Evolutionary conservation across 2,113 vertebrate species (phyloP).

Genomic region (Labeo rohita): DNA sequence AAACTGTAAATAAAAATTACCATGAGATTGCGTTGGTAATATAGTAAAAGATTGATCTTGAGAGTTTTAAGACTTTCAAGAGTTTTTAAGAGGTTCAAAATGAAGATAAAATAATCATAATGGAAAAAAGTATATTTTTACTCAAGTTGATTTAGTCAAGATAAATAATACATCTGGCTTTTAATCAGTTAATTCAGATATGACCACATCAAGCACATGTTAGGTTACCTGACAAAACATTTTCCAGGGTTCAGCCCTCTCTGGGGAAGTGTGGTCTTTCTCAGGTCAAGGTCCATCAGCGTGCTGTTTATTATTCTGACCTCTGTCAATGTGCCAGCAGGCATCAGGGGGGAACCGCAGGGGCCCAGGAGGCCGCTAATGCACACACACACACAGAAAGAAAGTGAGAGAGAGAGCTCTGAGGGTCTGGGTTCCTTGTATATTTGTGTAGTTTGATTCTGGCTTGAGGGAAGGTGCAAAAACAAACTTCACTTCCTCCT

Average conservation of each 20-base stretch:
- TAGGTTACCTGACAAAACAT: not conserved
- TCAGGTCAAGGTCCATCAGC: conserved; percentile 59
- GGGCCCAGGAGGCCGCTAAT: conserved; percentile 53
- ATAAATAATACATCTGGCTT: not conserved
- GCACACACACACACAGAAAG: conserved; percentile 12
- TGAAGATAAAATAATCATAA: not conserved
- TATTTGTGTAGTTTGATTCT: conserved; percentile 41
- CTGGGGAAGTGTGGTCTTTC: conserved; percentile 66
- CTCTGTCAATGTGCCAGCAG: conserved; percentile 68
- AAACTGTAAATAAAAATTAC: too few relatives aligned
- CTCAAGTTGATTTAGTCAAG: not conserved
- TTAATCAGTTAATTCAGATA: not conserved
- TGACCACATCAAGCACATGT: conserved; percentile 10
- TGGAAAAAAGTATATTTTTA: not conserved
- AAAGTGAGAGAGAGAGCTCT: not conserved
- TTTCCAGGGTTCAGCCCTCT: conserved; percentile 33
- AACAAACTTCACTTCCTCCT: conserved; percentile 33
- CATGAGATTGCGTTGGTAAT: too few relatives aligned
- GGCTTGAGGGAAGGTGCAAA: conserved; percentile 35
- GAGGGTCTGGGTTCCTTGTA: conserved; percentile 20
- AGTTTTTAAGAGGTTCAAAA: not conserved
- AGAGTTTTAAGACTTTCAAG: not conserved
- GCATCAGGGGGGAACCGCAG: conserved; percentile 65
- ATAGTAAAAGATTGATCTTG: too few relatives aligned
- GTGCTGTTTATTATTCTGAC: conserved; percentile 76